Conservation (phyloP, 2,888 invertebrate genomes). For the Ctenicera cuprea region DNA sequence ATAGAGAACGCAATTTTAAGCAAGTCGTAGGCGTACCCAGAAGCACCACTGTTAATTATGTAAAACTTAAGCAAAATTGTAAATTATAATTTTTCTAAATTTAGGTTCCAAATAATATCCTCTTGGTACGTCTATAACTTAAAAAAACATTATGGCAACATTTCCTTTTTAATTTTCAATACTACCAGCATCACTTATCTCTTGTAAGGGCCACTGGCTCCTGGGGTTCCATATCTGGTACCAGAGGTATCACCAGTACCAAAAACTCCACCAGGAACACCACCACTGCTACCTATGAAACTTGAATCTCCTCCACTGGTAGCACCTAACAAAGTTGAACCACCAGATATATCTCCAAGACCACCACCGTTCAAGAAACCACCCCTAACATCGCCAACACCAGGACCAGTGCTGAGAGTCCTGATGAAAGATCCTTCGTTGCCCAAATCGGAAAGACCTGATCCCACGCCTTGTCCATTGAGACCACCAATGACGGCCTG, state of each 20-base stretch:
- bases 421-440: constrained; percentile 37
- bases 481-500: constrained; percentile 52
- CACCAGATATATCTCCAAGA: not conserved
- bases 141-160: no score
- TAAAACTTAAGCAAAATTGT: no score
- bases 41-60: no score
- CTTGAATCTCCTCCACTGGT: no score
- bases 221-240: constrained; percentile 47
- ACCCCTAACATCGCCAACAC: constrained; percentile 8
- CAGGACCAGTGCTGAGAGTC: constrained; percentile 37
- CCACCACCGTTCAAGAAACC: constrained; percentile 46
- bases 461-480: constrained; percentile 39
- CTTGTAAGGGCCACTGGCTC: constrained; percentile 62
- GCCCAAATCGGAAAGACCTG: constrained; percentile 35
- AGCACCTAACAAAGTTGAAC: not conserved
- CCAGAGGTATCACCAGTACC: not conserved
- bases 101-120: no score
- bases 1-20: not conserved
- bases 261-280: not conserved
- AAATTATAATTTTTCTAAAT: no score
- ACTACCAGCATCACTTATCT: constrained; percentile 41
- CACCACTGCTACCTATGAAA: no score
- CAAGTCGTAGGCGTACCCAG: not conserved
- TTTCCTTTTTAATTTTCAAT: no score
- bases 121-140: no score